Base-by-base conservation (phyloP, 2,797 vertebrate genomes). In the Danio kyathit region DNA sequence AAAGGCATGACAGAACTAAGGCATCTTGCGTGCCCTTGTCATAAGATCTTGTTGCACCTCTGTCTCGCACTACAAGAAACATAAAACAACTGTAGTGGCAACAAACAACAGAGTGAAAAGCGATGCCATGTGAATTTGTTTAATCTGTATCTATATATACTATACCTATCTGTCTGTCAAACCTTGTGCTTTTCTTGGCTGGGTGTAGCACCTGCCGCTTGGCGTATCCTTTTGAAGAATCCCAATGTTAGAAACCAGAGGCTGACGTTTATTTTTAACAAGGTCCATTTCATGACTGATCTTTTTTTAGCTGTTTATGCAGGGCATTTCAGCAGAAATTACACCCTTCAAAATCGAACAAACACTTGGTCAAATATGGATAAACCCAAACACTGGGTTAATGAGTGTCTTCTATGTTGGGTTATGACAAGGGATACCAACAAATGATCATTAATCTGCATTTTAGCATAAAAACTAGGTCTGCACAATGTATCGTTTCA, bases 221-320 rank as follows among this genome's bases (percentile, higher is more conserved):
- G 40, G 29, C 16, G 40, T 41, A 71, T 71, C n/a, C 70, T 14
- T 73, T 40, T 73, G 7, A 73, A 73, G 54, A 46, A 29, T 57
- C 17, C 21, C 51, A 19, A 1, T 43, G 69, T 41, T 71, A 71
- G 16, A 71, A 71, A 54, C 10, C 0, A 56, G 67, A 0, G 10
- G 29, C n/a, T 59, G 11, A 29, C 46, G 54, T 59, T 71, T 73
- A 59, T 46, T 59, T 73, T 59, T 59, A 73, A 73, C 17, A 73
- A 56, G n/a, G 69, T 43, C 49, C n/a, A 19, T 71, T 56, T 56
- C 51, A 29, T 56, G 38, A 73, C 41, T 46, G 2, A 6, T 73
- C 71, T 73, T 59, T 44, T 72, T 44, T 57, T 73, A 59, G 12
- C 13, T 16, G 17, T 46, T 59, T 59, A 12, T 59, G 12, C 5